Conservation (phyloP, 2,888 invertebrate species). For the Cylloceria caligata region DNA sequence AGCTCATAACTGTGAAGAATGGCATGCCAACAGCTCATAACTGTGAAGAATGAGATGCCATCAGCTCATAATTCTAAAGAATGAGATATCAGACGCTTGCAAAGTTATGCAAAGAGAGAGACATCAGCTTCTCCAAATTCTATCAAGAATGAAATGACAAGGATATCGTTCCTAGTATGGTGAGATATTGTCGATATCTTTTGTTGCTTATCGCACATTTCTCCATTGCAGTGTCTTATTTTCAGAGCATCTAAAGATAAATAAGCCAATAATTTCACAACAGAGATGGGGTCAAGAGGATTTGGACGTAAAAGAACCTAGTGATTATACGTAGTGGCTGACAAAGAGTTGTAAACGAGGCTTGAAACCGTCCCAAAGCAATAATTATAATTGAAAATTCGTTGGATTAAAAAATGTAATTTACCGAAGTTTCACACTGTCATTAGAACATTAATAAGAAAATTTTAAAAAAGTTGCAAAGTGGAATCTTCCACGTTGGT, state of each 20-base stretch:
- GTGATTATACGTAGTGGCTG: too few species aligned
- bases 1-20: too few species aligned
- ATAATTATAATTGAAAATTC: not conserved
- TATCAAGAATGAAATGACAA: not conserved
- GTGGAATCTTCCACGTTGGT: too few species aligned
- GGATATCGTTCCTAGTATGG: not conserved
- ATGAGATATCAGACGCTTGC: too few species aligned
- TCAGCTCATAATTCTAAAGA: too few species aligned
- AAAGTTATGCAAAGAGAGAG: too few species aligned
- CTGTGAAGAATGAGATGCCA: too few species aligned
- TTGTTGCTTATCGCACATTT: not conserved
- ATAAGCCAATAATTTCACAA: not conserved
- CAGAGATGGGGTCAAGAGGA: not conserved
- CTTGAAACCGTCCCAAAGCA: not conserved
- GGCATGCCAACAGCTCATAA: too few species aligned
- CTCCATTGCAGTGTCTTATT: not conserved
- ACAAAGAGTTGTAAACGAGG: not conserved
- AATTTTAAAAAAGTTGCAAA: too few species aligned
- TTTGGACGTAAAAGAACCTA: not conserved
- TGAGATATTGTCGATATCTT: not conserved
- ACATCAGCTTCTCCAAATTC: not conserved
- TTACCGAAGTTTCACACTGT: not conserved
- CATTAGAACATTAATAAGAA: not conserved
- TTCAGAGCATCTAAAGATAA: not conserved
- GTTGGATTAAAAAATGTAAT: not conserved